phyloP scores from a whole-genome alignment of 2,797 vertebrate genomes.

The Fundulus diaphanus region DNA sequence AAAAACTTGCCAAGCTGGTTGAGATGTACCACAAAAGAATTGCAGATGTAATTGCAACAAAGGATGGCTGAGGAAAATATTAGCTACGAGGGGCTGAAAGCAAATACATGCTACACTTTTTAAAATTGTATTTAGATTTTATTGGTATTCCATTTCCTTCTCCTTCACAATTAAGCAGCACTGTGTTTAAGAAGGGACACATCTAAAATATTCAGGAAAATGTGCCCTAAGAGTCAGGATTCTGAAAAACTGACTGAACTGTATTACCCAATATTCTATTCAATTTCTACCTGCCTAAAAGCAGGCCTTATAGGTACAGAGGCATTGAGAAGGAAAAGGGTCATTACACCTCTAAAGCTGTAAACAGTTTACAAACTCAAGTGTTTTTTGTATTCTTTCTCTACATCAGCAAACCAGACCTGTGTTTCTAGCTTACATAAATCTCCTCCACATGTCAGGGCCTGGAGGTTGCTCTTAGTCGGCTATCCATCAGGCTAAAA shows the following conservation, averaged over 20 bases:
- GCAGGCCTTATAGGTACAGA: background rate
- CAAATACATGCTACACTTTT: background rate
- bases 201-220: background rate
- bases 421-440: constrained; percentile 32
- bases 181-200: background rate
- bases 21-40: background rate
- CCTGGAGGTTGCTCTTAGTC: constrained; percentile 36
- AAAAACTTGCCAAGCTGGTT: background rate
- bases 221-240: background rate
- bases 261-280: background rate
- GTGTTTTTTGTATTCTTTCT: background rate
- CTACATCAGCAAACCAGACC: constrained; percentile 7
- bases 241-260: background rate
- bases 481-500: constrained; percentile 47
- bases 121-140: background rate
- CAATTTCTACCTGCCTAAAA: background rate
- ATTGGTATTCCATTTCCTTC: background rate
- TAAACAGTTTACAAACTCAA: constrained; percentile 1
- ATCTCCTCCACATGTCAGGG: constrained; percentile 41
- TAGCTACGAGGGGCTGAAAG: background rate
- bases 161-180: background rate
- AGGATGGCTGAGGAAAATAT: background rate
- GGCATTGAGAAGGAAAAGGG: background rate
- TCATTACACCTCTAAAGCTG: background rate
- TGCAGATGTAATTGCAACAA: background rate